These are phyloP conservation scores for Cyanistes caeruleus DNA, from an alignment of 2,113 vertebrate genomes.

Conservation along the genomic window DNA sequence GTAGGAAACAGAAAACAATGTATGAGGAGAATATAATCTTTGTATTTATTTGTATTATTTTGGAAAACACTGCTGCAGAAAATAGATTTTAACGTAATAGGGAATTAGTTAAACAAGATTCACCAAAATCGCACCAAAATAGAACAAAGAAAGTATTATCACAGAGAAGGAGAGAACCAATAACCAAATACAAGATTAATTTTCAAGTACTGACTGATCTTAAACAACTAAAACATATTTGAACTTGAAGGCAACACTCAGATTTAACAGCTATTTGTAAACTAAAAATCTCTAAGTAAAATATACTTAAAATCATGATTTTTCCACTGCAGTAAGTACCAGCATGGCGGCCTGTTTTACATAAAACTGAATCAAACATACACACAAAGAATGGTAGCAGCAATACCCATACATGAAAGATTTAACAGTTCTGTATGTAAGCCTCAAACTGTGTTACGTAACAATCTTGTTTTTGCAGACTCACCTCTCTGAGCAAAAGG, in stretches of 20 bases:
- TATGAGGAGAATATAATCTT: not conserved
- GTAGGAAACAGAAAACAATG: constrained; percentile 15
- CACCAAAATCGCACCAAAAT: not conserved
- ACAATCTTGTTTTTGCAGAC: not conserved
- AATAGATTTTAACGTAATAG: not conserved
- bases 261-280: not conserved
- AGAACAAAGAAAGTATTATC: not conserved
- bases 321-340: not conserved
- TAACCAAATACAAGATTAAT: not conserved
- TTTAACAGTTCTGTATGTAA: not conserved
- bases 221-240: not conserved
- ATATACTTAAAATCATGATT: not conserved
- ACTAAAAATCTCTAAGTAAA: not conserved
- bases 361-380: not conserved
- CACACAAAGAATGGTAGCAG: not conserved
- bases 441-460: not conserved
- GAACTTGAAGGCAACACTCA: not conserved
- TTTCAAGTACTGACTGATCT: not conserved
- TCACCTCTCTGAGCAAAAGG: constrained; percentile 92
- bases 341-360: not conserved
- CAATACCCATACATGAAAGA: not conserved
- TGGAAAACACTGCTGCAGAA: not conserved
- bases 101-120: not conserved
- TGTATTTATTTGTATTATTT: not conserved
- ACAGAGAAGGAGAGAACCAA: not conserved